Conservation (phyloP, 1,140 invertebrate species). For the Hirudo medicinalis region DNA sequence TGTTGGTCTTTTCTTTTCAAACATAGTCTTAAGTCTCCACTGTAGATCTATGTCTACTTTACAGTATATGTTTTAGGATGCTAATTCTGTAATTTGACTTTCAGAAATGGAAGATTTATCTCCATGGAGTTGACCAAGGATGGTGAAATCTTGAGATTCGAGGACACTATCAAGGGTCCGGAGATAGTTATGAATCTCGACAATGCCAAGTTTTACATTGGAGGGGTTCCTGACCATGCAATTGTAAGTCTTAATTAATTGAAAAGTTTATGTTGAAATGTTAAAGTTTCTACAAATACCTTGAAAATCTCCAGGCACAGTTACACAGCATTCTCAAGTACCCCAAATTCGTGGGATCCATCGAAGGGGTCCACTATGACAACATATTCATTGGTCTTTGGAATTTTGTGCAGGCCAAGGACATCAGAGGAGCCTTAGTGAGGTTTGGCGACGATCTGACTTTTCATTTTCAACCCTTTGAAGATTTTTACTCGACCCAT, state of each 20-base stretch:
- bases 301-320: not conserved
- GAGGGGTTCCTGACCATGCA: constrained; percentile 57
- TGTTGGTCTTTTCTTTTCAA: too few species aligned
- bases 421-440: constrained; percentile 47
- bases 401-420: constrained; percentile 70
- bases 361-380: constrained; percentile 78
- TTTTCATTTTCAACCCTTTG: not conserved
- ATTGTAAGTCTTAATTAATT: constrained; percentile 32
- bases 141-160: not conserved
- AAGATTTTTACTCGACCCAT: not conserved
- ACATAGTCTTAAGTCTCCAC: too few species aligned
- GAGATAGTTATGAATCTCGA: constrained; percentile 47
- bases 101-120: too few species aligned
- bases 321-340: constrained; percentile 10
- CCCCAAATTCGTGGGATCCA: constrained; percentile 60
- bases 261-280: too few species aligned
- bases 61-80: too few species aligned
- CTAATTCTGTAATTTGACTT: not conserved
- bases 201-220: constrained; percentile 68
- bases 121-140: not conserved
- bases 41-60: too few species aligned
- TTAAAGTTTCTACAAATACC: too few species aligned
- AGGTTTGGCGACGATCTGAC: too few species aligned
- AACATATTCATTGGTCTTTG: constrained; percentile 77
- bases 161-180: constrained; percentile 19